Conservation (phyloP, 2,113 vertebrate genomes). For the Mirza zaza region DNA sequence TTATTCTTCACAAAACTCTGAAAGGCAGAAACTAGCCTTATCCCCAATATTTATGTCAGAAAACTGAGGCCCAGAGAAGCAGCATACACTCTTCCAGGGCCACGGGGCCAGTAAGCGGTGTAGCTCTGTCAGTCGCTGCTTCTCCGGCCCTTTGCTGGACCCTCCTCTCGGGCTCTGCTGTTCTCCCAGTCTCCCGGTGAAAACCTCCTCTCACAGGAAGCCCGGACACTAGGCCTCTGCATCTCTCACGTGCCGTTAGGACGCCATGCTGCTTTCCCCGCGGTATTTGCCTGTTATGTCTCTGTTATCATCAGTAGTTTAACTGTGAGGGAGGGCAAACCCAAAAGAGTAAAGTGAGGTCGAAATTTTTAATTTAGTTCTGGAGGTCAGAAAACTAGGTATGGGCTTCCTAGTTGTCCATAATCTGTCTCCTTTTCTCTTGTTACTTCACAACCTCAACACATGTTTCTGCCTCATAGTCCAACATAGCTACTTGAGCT, state of each 20-base stretch:
- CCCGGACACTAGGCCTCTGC: neutral
- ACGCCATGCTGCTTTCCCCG: neutral
- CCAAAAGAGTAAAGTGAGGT: neutral
- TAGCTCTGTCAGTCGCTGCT: too few relatives aligned
- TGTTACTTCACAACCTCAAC: neutral
- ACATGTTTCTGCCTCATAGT: neutral
- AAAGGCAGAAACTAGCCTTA: neutral
- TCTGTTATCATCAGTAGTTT: neutral
- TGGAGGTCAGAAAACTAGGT: neutral
- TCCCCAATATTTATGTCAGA: neutral
- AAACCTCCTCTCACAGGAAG: neutral
- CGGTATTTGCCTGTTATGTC: neutral
- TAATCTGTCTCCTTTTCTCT: neutral
- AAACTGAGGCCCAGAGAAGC: neutral
- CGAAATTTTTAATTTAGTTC: neutral
- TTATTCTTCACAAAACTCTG: neutral
- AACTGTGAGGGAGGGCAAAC: neutral
- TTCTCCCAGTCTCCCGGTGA: neutral
- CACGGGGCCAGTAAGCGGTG: too few relatives aligned
- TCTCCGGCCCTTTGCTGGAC: accelerated
- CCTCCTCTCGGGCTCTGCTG: neutral
- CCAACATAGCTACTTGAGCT: neutral
- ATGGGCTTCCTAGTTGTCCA: neutral
- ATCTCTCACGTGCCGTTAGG: neutral
- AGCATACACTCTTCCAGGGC: neutral